phyloP scores from a whole-genome alignment of 2,888 invertebrate genomes.

The Eumacrocentrus americanus region DNA sequence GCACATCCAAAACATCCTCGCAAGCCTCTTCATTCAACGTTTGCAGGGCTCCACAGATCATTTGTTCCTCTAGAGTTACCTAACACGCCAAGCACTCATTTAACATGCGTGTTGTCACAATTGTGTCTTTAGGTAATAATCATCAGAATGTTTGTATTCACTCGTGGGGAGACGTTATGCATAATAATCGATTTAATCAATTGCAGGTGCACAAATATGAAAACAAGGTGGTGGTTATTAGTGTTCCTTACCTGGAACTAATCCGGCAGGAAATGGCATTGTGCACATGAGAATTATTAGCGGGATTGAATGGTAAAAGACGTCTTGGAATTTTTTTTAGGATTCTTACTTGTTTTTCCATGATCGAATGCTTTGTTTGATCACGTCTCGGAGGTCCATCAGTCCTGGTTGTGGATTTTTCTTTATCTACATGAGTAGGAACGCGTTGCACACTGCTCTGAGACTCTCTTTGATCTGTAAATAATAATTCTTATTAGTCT shows the following conservation, averaged over 20 bases:
- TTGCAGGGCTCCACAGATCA: slow-evolving; percentile 92
- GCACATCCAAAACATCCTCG: slow-evolving; percentile 83
- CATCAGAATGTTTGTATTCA: not conserved
- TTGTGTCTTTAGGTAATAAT: slow-evolving; percentile 1
- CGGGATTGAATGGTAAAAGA: not conserved
- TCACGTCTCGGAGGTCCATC: slow-evolving; percentile 59
- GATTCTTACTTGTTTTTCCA: slow-evolving; percentile 81
- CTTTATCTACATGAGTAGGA: slow-evolving; percentile 54
- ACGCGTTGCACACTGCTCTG: slow-evolving; percentile 48
- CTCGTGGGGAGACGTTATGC: not conserved
- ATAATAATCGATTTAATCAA: not conserved
- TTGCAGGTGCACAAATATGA: slow-evolving; percentile 9
- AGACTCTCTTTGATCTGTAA: slow-evolving; percentile 19
- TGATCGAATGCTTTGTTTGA: slow-evolving; percentile 67
- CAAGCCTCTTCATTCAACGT: slow-evolving; percentile 92
- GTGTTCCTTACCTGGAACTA: slow-evolving; percentile 45
- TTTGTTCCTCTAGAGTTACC: slow-evolving; percentile 93
- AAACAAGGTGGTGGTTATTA: not conserved
- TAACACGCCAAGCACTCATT: slow-evolving; percentile 53
- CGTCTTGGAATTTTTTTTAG: slow-evolving; percentile 16
- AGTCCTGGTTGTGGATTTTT: slow-evolving; percentile 56
- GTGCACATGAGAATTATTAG: slow-evolving; percentile 17
- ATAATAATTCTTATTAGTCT: no score
- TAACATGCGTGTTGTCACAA: slow-evolving; percentile 9
- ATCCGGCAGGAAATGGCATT: slow-evolving; percentile 27